Percentiles rank a stretch among this genome's conserved stretches.
phyloP scores from a whole-genome alignment of 2,113 vertebrate genomes.

The Apistogramma diplotaenia region DNA sequence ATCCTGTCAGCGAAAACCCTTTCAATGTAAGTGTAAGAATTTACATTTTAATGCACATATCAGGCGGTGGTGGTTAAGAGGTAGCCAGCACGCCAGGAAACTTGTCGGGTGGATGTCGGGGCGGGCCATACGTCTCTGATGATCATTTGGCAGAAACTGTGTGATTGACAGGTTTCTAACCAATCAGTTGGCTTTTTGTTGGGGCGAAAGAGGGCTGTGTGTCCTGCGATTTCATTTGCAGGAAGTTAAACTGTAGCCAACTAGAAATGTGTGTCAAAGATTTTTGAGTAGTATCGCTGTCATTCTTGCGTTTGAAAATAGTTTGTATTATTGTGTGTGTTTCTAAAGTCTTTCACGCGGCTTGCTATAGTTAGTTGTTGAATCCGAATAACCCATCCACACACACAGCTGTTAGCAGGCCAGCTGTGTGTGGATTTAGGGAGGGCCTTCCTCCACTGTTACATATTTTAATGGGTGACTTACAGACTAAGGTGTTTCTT shows the following conservation, averaged over 20 bases:
- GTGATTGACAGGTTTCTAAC: slow-evolving; percentile 14
- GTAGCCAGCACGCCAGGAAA: slow-evolving; percentile 51
- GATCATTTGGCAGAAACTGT: slow-evolving; percentile 4
- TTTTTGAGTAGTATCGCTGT: background rate
- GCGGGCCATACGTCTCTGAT: background rate
- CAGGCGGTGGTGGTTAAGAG: background rate
- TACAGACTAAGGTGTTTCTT: background rate
- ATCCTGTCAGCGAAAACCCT: slow-evolving; percentile 83
- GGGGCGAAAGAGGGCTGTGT: background rate
- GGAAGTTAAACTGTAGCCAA: slow-evolving; percentile 57
- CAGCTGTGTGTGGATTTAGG: background rate
- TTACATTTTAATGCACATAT: background rate
- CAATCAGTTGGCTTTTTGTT: slow-evolving; percentile 7
- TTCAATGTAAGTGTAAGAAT: slow-evolving; percentile 82
- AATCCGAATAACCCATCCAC: no score
- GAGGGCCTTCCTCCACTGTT: background rate
- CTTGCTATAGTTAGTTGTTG: background rate
- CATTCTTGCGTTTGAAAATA: fast-evolving
- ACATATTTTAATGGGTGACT: background rate
- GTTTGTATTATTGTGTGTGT: background rate
- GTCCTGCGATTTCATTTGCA: background rate
- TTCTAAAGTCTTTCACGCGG: background rate
- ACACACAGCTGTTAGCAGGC: background rate
- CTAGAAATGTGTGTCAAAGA: slow-evolving; percentile 25
- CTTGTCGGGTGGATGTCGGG: slow-evolving; percentile 41